Base-by-base conservation (phyloP, 2,888 invertebrate species). In the Muscina levida region DNA sequence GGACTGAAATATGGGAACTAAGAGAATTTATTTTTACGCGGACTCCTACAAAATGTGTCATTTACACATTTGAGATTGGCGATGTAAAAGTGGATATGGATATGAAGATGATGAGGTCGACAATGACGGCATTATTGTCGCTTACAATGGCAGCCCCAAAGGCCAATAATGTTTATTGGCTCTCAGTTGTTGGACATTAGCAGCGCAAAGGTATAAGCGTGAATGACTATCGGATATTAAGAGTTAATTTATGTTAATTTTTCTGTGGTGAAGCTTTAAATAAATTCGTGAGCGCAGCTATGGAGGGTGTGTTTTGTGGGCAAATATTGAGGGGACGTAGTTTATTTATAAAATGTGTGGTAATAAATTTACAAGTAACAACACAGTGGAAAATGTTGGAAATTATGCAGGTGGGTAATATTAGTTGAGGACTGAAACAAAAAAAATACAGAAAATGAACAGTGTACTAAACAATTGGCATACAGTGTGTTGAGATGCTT, bases 51-150 rank as follows among this genome's bases (percentile, higher is more conserved):
- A 15, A 62, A 62, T 39, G 42, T 80, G 72, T 72, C 68, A 77
- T 70, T 70, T 65, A 66, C 76, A 70, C 73, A 59, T 70, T 19
- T 42, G 62, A 42, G 19, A 5, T 22, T 42, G 39, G 22, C 15
- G 42, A 8, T 39, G 39, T 8, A 11, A 13, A 51, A 11, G 11
- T 22, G 11, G 19, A 42, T 19, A 37, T 4, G 19, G 62, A 19
- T 13, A 22, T 42, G 19, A 4, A 22, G 42, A 39, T 56, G 56
- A 56, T 56, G 56, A 19, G 19, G 53, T 22, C 22, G 62, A 10
- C 39, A 17, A 39, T 62, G 62, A 42, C 5, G 39, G 19, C 22
- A 17, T 4, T 4, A 8, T 31, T 31, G 31, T 8, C 31, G 31
- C 31, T 31, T 2, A 1, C 6, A 6, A 62, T 39, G 39, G 19